Base-by-base conservation (phyloP, 2,797 vertebrate species). In the Gallinago solitaria region DNA sequence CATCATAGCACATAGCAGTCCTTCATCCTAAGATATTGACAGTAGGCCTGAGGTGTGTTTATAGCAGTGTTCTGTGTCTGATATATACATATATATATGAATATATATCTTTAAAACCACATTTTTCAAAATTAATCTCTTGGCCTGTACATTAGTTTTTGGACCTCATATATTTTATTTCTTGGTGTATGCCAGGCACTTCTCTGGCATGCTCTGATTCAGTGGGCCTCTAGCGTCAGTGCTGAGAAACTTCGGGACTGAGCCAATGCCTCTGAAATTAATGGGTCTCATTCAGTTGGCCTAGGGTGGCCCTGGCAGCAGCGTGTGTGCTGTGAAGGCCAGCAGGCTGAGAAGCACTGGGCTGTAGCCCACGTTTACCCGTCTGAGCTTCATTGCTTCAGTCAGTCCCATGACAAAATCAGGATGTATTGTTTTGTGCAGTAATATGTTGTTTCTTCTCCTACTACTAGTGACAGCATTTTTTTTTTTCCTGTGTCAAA, bases 81-180 rank as follows among this genome's bases (percentile, higher is more conserved):
- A 50, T 67, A 73, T 12, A 37, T 32, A 20, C 16, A 19, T 7
- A 33, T 23, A 37, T 18, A 32, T 4, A 74, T 37, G 24, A 47
- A 41, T 5, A 48, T 16, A 47, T 32, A 24, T 64, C 12, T 84
- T 83, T 69, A 79, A 91, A 95, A 87, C 83, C 8, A 6, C 19
- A 13, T 83, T 89, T 30, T 94, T 83, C 41, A 89, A 73, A 95
- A 90, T 87, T 91, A 85, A 78, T 94, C n/a, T 83, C 48, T 75
- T 2, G 3, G 68, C 68, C 85, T 80, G 15, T 39, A 87, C 59
- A 91, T 93, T 78, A 76, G 12, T 83, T 71, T 71, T 60, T 79
- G 64, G 56, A 51, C 6, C 16, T 4, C 11, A 16, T 57, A 12
- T 86, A 57, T 45, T 91, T 84, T 65, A 17, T 88, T 91, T 77